Evolutionary conservation across 2,888 invertebrate genomes (phyloP), one percentile per base, ranked within the genome.

Genomic region (Amphipyra berbera): DNA sequence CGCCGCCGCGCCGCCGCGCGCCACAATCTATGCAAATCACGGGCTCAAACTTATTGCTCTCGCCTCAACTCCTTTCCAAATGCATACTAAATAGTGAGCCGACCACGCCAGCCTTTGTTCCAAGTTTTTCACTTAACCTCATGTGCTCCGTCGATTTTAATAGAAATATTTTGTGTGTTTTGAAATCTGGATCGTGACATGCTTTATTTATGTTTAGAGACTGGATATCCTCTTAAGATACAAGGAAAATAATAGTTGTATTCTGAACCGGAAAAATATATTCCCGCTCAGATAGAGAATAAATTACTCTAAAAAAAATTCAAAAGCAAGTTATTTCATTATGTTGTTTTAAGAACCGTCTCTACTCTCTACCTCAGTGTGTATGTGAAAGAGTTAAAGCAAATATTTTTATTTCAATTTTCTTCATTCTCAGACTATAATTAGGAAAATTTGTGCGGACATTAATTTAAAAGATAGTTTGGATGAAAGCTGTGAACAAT

Each of bases 1-100:
- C 70, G 49, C 52, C 79, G 74, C 76, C 72, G 71, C 45, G 44
- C 62, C 73, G 57, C 61, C 84, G 41, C 50, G 38, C 50, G 80
- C 85, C 87, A 87, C 93, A 94, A 94, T 94, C 94, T 94, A 95
- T 94, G 95, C 93, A 94, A 95, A 94, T 94, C 90, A 89, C 88
- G 81, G 80, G 82, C 89, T 89, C 90, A 89, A 91, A 94, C 92
- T 94, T 94, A 94, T 94, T 93, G 91, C 94, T 94, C 94, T 94
- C 94, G 90, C 91, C 92, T 93, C 91, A 85, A 90, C 91, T 92
- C 91, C 93, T 94, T 94, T 94, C 92, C 91, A 93, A 94, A 93
- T 93, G 94, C 92, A 94, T 94, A 94, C 92, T 94, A 94, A 94
- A 93, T 87, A 94, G 90, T 87, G 72, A 76, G 78, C 82, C 85